These are phyloP conservation scores for Porites cylindrica DNA, from an alignment of 92 coral and sea anemone species.

Conservation along the genomic window DNA sequence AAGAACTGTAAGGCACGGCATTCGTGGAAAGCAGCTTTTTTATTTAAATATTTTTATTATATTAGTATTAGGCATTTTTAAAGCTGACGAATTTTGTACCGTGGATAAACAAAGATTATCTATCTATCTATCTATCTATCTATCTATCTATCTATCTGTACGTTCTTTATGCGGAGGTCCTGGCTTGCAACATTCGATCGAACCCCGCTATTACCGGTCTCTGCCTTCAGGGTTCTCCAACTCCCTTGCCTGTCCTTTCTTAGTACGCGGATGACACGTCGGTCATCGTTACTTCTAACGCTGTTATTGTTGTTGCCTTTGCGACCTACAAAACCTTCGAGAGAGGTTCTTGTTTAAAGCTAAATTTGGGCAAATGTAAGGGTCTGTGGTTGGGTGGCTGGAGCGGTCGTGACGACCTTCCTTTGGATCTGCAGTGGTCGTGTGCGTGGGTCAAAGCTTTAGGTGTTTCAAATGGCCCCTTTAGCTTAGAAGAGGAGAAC, in stretches of 20 bases:
- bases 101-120: too few relatives aligned
- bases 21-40: too few relatives aligned
- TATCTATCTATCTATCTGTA: neutral
- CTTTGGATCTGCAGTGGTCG: neutral
- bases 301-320: neutral
- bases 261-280: constrained; percentile 48
- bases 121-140: too few relatives aligned
- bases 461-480: constrained; percentile 3
- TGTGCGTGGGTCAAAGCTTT: neutral
- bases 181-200: constrained; percentile 18
- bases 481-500: neutral
- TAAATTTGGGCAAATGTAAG: constrained; percentile 26
- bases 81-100: too few relatives aligned
- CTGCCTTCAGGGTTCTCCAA: neutral
- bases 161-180: constrained; percentile 15
- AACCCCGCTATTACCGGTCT: constrained; percentile 15
- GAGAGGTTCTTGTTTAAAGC: constrained; percentile 21
- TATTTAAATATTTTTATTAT: too few relatives aligned
- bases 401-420: neutral
- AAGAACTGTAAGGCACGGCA: too few relatives aligned
- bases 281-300: neutral
- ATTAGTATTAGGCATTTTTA: too few relatives aligned
- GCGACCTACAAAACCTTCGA: neutral
- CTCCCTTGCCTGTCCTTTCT: neutral
- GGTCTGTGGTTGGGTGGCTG: constrained; percentile 41